Evolutionary conservation across 2,888 invertebrate genomes (phyloP).

Genomic region (Andrena fulva): DNA sequence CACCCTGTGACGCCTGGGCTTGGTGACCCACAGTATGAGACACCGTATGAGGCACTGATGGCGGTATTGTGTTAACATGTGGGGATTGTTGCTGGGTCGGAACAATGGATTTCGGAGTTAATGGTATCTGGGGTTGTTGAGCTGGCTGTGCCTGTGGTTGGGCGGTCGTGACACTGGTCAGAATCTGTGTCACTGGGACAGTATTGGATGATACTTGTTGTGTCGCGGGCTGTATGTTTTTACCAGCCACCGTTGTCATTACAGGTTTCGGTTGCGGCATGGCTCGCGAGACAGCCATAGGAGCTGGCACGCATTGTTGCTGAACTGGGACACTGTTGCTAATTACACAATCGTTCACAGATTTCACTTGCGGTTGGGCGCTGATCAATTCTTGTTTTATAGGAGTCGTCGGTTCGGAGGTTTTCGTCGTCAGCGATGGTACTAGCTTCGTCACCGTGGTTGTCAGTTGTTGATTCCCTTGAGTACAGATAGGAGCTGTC

Average conservation of each 20-base stretch:
- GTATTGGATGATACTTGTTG: slow-evolving; percentile 69
- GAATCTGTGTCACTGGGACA: slow-evolving; percentile 64
- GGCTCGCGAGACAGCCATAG: slow-evolving; percentile 62
- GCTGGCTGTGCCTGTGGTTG: slow-evolving; percentile 75
- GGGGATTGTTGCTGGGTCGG: slow-evolving; percentile 69
- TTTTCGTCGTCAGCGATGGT: slow-evolving; percentile 44
- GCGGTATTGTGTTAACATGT: slow-evolving; percentile 85
- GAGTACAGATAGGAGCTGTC: slow-evolving; percentile 44
- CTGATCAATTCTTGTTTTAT: slow-evolving; percentile 45
- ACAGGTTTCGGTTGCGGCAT: slow-evolving; percentile 71
- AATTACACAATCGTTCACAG: slow-evolving; percentile 39
- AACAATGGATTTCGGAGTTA: slow-evolving; percentile 58
- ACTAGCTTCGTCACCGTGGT: slow-evolving; percentile 61
- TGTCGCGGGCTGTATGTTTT: slow-evolving; percentile 61
- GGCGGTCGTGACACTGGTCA: slow-evolving; percentile 63
- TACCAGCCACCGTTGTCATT: slow-evolving; percentile 65
- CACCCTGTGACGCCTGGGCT: slow-evolving; percentile 84
- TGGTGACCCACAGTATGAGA: slow-evolving; percentile 84
- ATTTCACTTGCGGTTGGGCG: slow-evolving; percentile 62
- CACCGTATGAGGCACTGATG: slow-evolving; percentile 82
- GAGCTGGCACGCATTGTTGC: slow-evolving; percentile 66
- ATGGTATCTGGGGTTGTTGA: slow-evolving; percentile 70
- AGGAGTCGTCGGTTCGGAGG: slow-evolving; percentile 33
- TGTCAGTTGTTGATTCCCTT: slow-evolving; percentile 54
- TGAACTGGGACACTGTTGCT: slow-evolving; percentile 44